A percentile compares a stretch with the other conserved stretches of the same genome.
phyloP scores from a whole-genome alignment of 2,888 invertebrate species.

The Dexiosoma caninum region DNA sequence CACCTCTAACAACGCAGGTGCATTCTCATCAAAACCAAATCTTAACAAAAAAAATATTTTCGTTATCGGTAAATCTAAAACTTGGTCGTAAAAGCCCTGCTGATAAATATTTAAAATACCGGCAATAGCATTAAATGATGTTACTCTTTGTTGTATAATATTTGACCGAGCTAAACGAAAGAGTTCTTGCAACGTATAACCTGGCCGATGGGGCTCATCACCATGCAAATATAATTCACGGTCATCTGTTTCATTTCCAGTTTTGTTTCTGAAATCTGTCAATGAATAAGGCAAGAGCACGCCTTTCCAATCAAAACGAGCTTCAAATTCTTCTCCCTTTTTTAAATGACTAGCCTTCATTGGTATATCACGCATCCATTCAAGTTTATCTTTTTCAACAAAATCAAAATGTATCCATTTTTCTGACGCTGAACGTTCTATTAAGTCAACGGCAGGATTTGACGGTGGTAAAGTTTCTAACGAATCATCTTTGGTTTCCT shows the following conservation, averaged over 20 bases:
- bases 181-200: slow-evolving; percentile 93
- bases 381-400: slow-evolving; percentile 91
- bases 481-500: not conserved
- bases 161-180: slow-evolving; percentile 87
- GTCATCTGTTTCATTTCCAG: slow-evolving; percentile 74
- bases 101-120: slow-evolving; percentile 86
- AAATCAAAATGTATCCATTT: slow-evolving; percentile 91
- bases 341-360: slow-evolving; percentile 81
- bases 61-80: slow-evolving; percentile 86
- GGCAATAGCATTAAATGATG: slow-evolving; percentile 88
- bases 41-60: slow-evolving; percentile 89
- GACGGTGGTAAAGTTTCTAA: slow-evolving; percentile 61
- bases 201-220: slow-evolving; percentile 92
- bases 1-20: slow-evolving; percentile 85
- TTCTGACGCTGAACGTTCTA: slow-evolving; percentile 81
- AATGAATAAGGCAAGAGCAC: slow-evolving; percentile 83
- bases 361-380: slow-evolving; percentile 88
- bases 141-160: slow-evolving; percentile 89
- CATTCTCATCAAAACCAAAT: slow-evolving; percentile 91
- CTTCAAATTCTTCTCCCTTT: slow-evolving; percentile 84
- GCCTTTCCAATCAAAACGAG: slow-evolving; percentile 90
- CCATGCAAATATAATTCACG: slow-evolving; percentile 93
- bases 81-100: slow-evolving; percentile 86
- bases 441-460: slow-evolving; percentile 79
- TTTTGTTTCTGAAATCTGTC: not conserved